Conservation (phyloP, 2,113 vertebrate genomes). For the Delphinapterus leucas region DNA sequence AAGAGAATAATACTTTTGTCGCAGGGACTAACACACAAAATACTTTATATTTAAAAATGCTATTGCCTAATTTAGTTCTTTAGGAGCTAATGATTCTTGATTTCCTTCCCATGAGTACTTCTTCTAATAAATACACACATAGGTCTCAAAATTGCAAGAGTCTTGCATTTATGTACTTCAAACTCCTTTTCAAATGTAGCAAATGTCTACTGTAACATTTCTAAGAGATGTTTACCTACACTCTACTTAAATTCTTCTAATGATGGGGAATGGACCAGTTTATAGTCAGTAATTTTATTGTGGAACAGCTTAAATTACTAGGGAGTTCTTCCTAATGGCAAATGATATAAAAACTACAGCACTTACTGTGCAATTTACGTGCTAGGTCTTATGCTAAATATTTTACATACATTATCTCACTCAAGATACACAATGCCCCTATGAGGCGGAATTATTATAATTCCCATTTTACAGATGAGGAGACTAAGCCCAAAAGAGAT, state of each 20-base stretch:
- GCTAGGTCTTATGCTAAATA: neutral
- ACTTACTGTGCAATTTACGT: neutral
- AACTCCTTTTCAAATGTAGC: slow-evolving; percentile 8
- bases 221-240: neutral
- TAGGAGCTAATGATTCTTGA: neutral
- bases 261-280: neutral
- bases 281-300: neutral
- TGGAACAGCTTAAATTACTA: neutral
- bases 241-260: slow-evolving; percentile 5
- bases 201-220: neutral
- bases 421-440: neutral
- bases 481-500: neutral
- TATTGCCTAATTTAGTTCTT: slow-evolving; percentile 28
- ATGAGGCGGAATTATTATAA: neutral
- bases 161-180: neutral
- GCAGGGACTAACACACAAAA: slow-evolving; percentile 7
- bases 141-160: neutral
- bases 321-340: neutral
- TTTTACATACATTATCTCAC: neutral
- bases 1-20: neutral
- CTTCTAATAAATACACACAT: slow-evolving; percentile 1
- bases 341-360: neutral
- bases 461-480: neutral
- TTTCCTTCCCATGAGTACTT: neutral
- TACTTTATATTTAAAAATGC: slow-evolving; percentile 2